Conservation (phyloP, 2,888 invertebrate genomes). For the Papilio gigon region DNA sequence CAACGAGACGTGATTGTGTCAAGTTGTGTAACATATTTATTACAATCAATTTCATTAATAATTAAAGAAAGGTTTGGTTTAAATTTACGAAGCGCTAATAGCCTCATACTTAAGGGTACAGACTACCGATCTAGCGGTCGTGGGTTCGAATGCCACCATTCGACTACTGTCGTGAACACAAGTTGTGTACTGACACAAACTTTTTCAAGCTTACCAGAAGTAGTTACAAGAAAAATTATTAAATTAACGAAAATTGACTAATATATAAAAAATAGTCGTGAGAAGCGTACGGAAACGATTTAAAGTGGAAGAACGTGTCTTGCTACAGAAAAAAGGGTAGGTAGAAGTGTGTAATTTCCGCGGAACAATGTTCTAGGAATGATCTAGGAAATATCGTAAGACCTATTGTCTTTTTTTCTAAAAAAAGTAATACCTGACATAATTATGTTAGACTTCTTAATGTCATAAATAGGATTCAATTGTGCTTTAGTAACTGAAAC, state of each 20-base stretch:
- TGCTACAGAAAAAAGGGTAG: constrained; percentile 29
- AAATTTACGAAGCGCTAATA: too few species aligned
- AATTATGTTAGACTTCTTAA: background rate
- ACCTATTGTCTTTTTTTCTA: constrained; percentile 42
- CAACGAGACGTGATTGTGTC: background rate
- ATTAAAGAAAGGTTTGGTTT: background rate
- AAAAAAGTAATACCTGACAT: constrained; percentile 16
- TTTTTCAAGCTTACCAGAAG: too few species aligned
- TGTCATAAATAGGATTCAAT: background rate
- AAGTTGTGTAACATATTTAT: background rate
- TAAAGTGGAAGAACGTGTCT: constrained; percentile 3
- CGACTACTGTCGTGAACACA: too few species aligned
- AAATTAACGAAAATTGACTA: too few species aligned
- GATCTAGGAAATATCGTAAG: constrained; percentile 42
- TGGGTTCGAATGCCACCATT: too few species aligned
- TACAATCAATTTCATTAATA: background rate
- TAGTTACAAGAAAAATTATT: too few species aligned
- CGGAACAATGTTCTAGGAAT: constrained; percentile 43
- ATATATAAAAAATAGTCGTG: too few species aligned
- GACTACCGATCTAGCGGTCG: too few species aligned
- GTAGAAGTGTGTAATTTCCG: constrained; percentile 41
- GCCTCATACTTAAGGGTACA: too few species aligned
- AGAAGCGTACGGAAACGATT: constrained; percentile 23
- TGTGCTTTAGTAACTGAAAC: background rate
- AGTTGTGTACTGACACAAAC: too few species aligned